Evolutionary conservation across 1,140 invertebrate species (phyloP).

Genomic region (Anoplolepis gracilipes): DNA sequence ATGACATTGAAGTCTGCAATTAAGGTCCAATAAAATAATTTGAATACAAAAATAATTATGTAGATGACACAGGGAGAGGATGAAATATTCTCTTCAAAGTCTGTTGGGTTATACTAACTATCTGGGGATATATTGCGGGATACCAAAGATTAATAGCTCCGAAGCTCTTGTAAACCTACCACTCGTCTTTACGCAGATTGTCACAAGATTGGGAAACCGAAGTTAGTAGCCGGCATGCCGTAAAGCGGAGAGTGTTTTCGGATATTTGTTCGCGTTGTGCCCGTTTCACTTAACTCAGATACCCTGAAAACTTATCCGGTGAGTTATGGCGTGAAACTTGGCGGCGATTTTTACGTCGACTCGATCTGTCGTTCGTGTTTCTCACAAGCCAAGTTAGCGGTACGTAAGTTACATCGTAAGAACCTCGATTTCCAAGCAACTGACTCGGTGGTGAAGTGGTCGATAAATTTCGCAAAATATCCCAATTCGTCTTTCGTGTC

Average conservation of each 20-base stretch:
- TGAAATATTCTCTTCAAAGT: neutral
- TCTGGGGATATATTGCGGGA: neutral
- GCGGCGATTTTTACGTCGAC: slow-evolving; percentile 58
- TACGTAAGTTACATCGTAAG: slow-evolving; percentile 50
- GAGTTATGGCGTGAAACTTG: slow-evolving; percentile 63
- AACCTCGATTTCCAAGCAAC: slow-evolving; percentile 31
- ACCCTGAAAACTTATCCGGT: slow-evolving; percentile 60
- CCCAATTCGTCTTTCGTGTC: slow-evolving; percentile 29
- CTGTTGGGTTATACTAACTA: slow-evolving; percentile 11
- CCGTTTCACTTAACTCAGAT: slow-evolving; percentile 52
- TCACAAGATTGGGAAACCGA: slow-evolving; percentile 27
- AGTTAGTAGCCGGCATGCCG: slow-evolving; percentile 36
- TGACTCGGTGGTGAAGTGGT: slow-evolving; percentile 19
- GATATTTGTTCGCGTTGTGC: slow-evolving; percentile 58
- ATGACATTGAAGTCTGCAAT: neutral
- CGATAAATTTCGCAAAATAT: slow-evolving; percentile 26
- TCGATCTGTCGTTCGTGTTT: slow-evolving; percentile 56
- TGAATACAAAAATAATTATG: neutral
- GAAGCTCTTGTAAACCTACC: neutral
- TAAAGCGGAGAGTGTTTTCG: slow-evolving; percentile 60
- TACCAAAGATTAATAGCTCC: slow-evolving; percentile 36
- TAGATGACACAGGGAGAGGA: neutral
- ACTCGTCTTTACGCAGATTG: slow-evolving; percentile 3
- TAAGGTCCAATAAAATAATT: neutral
- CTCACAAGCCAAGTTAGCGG: slow-evolving; percentile 31